Percentiles rank a stretch among this genome's conserved stretches.
These are phyloP conservation scores for Glossophaga mutica DNA, from an alignment of 2,797 vertebrate species.

Conservation along the genomic window DNA sequence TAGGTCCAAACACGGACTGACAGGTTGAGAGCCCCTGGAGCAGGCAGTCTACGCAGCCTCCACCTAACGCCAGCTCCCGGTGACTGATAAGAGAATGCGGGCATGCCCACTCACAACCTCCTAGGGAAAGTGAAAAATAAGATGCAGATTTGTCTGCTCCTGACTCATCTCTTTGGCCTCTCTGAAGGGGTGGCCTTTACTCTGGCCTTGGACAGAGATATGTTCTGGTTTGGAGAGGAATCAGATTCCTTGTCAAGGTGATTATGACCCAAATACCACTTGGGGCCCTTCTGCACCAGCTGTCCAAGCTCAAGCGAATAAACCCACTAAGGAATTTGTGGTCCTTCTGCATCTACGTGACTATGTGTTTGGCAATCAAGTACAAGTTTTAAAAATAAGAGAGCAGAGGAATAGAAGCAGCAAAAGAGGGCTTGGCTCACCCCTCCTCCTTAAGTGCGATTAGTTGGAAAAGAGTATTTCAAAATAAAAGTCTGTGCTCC, in stretches of 20 bases:
- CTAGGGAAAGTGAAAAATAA: neutral
- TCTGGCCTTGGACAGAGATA: neutral
- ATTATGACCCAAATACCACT: conserved; percentile 31
- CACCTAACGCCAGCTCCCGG: neutral
- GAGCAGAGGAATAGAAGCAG: neutral
- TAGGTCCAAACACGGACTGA: neutral
- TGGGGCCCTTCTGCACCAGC: neutral
- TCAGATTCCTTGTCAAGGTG: conserved; percentile 32
- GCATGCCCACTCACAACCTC: neutral
- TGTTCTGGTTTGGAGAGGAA: conserved; percentile 5
- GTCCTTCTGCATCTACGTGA: neutral
- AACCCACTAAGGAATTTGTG: neutral
- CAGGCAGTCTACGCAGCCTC: neutral
- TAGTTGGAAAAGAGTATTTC: neutral
- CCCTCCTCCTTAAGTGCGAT: neutral
- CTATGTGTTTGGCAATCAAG: neutral
- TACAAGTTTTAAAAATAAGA: conserved; percentile 28
- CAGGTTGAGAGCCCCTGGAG: neutral
- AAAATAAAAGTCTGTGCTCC: neutral
- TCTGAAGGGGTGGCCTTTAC: neutral
- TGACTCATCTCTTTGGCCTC: neutral
- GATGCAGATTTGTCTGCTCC: neutral
- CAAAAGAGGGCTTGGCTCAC: neutral
- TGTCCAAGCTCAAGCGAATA: neutral
- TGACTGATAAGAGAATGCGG: neutral